Percentiles rank a stretch among this genome's conserved stretches.
phyloP scores from a whole-genome alignment of 2,113 vertebrate species.

The Vombatus ursinus region DNA sequence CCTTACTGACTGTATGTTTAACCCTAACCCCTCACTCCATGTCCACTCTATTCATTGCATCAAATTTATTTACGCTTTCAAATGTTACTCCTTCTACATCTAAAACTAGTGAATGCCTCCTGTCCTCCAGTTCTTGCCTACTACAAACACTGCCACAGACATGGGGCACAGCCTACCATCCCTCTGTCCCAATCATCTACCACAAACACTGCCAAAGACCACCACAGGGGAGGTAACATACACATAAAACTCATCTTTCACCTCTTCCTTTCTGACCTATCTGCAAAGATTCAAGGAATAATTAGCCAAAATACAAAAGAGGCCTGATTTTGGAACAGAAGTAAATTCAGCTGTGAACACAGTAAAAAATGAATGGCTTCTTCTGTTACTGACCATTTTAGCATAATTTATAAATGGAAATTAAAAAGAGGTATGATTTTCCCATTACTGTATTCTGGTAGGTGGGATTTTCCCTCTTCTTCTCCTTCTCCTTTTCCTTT shows the following conservation, averaged over 20 bases:
- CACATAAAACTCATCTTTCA: neutral
- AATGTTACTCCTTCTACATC: neutral
- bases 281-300: neutral
- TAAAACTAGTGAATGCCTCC: neutral
- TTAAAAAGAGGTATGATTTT: conserved; percentile 76
- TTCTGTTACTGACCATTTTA: conserved; percentile 77
- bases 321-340: conserved; percentile 58
- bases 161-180: neutral
- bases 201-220: neutral
- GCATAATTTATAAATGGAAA: conserved; percentile 79
- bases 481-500: conserved; percentile 67
- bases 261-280: conserved; percentile 29
- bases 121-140: neutral
- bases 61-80: neutral
- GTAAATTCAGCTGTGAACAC: conserved; percentile 40
- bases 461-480: conserved; percentile 75
- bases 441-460: conserved; percentile 76
- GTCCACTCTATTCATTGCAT: conserved; percentile 13
- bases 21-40: conserved; percentile 36
- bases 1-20: conserved; percentile 40
- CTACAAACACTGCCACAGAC: conserved; percentile 11
- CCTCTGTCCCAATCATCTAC: neutral
- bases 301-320: conserved; percentile 53
- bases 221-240: neutral
- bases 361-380: conserved; percentile 63